phyloP scores from a whole-genome alignment of 2,113 vertebrate genomes.

The Phaethornis superciliosus region DNA sequence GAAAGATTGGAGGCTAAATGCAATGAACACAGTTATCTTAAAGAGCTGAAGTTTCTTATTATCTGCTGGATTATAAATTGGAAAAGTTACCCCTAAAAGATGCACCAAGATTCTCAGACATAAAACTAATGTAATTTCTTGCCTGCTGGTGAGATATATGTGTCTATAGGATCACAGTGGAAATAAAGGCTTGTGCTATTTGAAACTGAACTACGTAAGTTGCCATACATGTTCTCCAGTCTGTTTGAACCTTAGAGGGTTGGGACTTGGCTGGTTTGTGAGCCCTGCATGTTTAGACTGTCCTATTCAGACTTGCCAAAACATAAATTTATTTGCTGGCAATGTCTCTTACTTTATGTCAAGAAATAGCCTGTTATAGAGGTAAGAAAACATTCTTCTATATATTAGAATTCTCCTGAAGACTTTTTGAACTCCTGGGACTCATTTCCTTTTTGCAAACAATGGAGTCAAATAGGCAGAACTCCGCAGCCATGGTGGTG shows the following conservation, averaged over 20 bases:
- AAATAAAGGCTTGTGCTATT: not conserved
- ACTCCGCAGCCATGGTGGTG: not conserved
- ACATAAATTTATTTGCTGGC: not conserved
- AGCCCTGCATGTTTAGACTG: not conserved
- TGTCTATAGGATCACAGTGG: not conserved
- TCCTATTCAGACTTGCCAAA: slow-evolving; percentile 1
- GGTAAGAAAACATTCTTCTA: not conserved
- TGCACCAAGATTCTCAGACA: rapidly evolving
- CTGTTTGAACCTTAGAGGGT: not conserved
- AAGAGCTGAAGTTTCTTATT: not conserved
- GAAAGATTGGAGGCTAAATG: not conserved
- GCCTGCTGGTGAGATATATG: not conserved
- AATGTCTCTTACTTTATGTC: not conserved
- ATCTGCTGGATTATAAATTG: not conserved
- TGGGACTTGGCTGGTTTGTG: not conserved
- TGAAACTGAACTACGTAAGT: not conserved
- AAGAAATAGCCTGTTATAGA: not conserved
- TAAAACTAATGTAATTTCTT: not conserved
- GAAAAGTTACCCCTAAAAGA: not conserved
- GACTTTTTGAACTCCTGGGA: not conserved
- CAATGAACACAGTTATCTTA: not conserved
- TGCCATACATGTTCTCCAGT: not conserved
- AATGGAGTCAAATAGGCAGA: not conserved
- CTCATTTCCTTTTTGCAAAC: slow-evolving; percentile 2
- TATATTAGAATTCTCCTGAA: not conserved